phyloP scores from a whole-genome alignment of 2,797 vertebrate genomes.

The Platyrinchus mystaceus region DNA sequence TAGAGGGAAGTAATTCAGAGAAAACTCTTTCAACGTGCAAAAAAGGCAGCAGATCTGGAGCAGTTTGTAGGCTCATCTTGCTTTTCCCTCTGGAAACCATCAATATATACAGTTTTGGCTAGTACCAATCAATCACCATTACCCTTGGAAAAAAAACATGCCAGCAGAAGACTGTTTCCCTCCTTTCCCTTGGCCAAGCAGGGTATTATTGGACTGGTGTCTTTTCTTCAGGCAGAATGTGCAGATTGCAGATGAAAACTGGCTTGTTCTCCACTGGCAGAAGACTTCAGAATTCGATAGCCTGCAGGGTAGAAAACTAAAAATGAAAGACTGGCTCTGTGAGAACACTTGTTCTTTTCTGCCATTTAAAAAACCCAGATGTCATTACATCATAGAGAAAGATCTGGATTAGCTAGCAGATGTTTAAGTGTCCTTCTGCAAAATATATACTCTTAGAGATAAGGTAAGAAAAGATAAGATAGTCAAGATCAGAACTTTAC shows the following conservation, averaged over 20 bases:
- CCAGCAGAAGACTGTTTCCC: background rate
- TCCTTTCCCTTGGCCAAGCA: background rate
- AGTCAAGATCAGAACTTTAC: background rate
- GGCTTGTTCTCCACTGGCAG: background rate
- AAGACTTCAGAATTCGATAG: background rate
- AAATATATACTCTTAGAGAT: background rate
- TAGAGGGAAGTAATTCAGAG: background rate
- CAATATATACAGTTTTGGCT: background rate
- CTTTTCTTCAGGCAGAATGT: background rate
- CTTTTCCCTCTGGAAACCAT: background rate
- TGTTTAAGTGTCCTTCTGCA: background rate
- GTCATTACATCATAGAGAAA: constrained; percentile 1
- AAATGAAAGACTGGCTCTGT: constrained; percentile 19
- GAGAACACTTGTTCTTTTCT: constrained; percentile 19
- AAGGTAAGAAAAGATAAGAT: background rate
- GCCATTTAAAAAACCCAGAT: background rate
- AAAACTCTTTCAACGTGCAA: background rate
- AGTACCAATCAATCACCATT: background rate
- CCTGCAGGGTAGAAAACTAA: constrained; percentile 30
- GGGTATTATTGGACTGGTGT: background rate
- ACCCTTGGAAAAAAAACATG: background rate
- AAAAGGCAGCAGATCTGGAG: background rate
- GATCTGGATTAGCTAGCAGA: background rate
- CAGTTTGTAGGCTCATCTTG: background rate
- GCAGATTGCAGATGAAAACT: background rate